Percentiles rank a stretch among this genome's conserved stretches.
These are phyloP conservation scores for Proteles cristata DNA, from an alignment of 2,113 vertebrate genomes.

Conservation along the genomic window DNA sequence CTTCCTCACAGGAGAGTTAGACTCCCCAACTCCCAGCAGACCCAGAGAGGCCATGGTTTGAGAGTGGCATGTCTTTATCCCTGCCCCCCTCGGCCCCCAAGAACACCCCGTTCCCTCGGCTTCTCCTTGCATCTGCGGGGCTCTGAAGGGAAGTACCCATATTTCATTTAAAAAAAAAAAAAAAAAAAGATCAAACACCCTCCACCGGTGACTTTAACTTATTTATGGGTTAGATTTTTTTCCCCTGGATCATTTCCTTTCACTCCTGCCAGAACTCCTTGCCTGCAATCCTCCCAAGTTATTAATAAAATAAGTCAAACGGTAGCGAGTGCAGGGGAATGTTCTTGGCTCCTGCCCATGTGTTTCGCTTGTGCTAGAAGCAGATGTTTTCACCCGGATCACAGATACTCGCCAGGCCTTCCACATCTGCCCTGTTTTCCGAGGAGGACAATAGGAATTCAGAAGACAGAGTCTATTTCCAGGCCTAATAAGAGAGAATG, in stretches of 20 bases:
- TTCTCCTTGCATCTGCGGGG: slow-evolving; percentile 42
- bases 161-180: slow-evolving; percentile 52
- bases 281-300: slow-evolving; percentile 65
- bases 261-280: slow-evolving; percentile 66
- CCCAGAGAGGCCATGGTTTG: neutral
- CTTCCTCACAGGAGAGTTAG: neutral
- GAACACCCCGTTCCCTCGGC: neutral
- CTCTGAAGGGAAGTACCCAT: slow-evolving; percentile 54
- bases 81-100: neutral
- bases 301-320: slow-evolving; percentile 79
- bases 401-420: slow-evolving; percentile 55
- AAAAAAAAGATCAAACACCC: slow-evolving; percentile 63
- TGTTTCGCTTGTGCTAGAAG: slow-evolving; percentile 51
- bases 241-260: slow-evolving; percentile 63
- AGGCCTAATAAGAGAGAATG: neutral
- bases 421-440: slow-evolving; percentile 51
- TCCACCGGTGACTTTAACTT: slow-evolving; percentile 58
- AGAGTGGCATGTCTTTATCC: neutral
- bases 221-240: slow-evolving; percentile 72
- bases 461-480: neutral
- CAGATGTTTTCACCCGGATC: slow-evolving; percentile 71
- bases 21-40: neutral
- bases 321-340: neutral
- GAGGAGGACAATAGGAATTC: slow-evolving; percentile 16
- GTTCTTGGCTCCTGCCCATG: slow-evolving; percentile 52